Evolutionary conservation across 2,797 vertebrate species (phyloP).

Genomic region (Bovichtus variegatus): DNA sequence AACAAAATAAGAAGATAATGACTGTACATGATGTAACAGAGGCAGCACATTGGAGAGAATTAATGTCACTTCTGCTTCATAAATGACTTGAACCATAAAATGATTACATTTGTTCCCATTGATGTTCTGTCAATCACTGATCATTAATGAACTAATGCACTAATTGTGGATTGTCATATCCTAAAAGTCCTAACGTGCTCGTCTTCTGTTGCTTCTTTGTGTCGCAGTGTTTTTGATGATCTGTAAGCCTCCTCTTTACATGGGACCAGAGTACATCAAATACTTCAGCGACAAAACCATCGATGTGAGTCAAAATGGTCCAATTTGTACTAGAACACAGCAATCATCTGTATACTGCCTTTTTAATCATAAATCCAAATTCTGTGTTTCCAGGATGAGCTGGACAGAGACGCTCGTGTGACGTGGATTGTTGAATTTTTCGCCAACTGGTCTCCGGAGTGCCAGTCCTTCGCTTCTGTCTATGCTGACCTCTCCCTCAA

Average conservation of each 20-base stretch:
- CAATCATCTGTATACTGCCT: neutral
- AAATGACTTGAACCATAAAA: neutral
- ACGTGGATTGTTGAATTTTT: constrained; percentile 96
- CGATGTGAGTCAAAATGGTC: constrained; percentile 86
- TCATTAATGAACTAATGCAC: neutral
- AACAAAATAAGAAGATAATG: neutral
- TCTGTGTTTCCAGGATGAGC: constrained; percentile 86
- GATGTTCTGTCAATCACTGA: neutral
- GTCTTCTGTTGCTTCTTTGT: constrained; percentile 4
- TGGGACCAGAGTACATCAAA: constrained; percentile 97
- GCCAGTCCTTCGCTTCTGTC: constrained; percentile 95
- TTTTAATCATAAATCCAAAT: neutral
- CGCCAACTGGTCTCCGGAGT: constrained; percentile 97
- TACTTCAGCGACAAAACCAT: constrained; percentile 97
- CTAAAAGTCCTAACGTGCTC: neutral
- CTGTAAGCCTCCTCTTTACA: constrained; percentile 94
- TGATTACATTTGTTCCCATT: neutral
- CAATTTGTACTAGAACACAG: neutral
- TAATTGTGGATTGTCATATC: neutral
- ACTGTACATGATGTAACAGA: neutral
- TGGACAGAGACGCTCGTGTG: constrained; percentile 90
- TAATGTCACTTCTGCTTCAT: neutral
- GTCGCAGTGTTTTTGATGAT: constrained; percentile 93
- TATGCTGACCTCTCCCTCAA: constrained; percentile 95
- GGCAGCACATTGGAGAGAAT: neutral